Conservation (phyloP, 2,797 vertebrate species). For the Gallinago nigripennis region DNA sequence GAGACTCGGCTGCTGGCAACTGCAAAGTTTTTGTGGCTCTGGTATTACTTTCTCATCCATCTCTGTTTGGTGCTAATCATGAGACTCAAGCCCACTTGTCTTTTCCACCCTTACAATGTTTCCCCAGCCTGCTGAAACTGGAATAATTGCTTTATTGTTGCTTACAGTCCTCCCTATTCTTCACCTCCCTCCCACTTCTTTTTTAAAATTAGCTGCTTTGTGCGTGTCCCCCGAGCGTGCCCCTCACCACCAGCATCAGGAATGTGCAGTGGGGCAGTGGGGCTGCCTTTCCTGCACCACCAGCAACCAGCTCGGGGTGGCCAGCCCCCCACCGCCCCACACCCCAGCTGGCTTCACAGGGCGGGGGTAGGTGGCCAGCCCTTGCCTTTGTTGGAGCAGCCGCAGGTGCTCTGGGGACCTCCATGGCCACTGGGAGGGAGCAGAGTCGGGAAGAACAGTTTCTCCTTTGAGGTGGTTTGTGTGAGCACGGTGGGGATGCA, state of each 20-base stretch:
- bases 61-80: background rate
- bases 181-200: background rate
- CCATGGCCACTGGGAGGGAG: background rate
- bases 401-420: background rate
- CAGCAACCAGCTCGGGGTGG: background rate
- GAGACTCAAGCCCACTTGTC: background rate
- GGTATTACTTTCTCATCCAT: background rate
- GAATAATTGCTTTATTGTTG: background rate
- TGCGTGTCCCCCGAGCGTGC: slow-evolving; percentile 12
- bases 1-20: background rate
- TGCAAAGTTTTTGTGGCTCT: background rate
- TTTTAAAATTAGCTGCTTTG: slow-evolving; percentile 40
- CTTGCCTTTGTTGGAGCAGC: slow-evolving; percentile 10
- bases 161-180: background rate
- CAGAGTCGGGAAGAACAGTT: background rate
- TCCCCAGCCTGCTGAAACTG: background rate
- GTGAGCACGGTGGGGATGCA: background rate
- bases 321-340: background rate
- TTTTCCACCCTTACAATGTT: background rate
- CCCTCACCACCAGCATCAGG: background rate
- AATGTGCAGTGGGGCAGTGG: background rate
- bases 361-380: background rate
- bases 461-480: background rate
- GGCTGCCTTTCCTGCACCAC: background rate
- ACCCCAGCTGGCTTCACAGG: background rate